Evolutionary conservation across 2,113 vertebrate genomes (phyloP).

Genomic region (Antigone vipio): DNA sequence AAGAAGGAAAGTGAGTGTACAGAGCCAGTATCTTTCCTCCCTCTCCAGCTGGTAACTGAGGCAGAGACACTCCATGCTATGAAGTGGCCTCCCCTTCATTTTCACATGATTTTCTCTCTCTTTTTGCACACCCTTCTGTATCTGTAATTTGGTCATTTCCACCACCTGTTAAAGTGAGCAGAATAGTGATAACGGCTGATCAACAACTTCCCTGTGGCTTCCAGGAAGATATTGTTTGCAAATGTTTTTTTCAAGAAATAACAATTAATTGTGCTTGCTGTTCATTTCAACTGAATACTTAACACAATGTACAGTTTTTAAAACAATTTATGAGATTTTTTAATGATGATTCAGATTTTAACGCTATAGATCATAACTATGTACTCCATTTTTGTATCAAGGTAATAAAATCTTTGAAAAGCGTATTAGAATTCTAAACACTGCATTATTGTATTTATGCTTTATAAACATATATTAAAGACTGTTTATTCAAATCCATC

Average conservation of each 20-base stretch:
- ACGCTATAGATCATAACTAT: background rate
- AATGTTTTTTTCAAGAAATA: background rate
- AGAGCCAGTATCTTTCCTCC: background rate
- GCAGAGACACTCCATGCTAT: background rate
- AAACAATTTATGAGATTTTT: background rate
- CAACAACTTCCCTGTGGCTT: background rate
- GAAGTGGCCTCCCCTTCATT: background rate
- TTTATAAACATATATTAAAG: background rate
- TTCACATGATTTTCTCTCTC: background rate
- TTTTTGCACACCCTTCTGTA: background rate
- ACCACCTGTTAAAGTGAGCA: background rate
- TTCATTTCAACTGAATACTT: background rate
- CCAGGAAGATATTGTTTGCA: background rate
- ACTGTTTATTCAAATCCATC: background rate
- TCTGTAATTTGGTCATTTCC: background rate
- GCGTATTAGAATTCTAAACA: background rate
- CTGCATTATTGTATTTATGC: background rate
- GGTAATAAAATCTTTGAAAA: background rate
- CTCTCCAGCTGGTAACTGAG: background rate
- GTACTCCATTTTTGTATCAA: background rate
- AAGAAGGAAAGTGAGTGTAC: background rate
- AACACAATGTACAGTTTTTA: background rate
- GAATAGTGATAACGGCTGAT: background rate
- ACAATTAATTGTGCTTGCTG: background rate
- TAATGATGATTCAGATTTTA: background rate